These are phyloP conservation scores for Nemurella pictetii DNA, from an alignment of 2,888 invertebrate genomes.

Conservation along the genomic window DNA sequence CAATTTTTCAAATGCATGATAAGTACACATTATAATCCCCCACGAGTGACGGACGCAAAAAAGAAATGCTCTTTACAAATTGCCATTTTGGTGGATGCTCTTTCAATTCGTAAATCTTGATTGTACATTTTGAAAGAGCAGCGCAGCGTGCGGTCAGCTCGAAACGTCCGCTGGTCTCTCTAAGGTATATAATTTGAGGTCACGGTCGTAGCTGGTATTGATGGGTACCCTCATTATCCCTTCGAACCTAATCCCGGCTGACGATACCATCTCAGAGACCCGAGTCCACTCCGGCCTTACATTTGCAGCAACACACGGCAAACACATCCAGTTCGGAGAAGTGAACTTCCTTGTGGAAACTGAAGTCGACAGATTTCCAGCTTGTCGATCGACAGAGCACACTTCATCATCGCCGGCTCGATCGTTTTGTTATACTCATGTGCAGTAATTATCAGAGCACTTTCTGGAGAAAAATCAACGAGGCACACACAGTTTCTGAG, in stretches of 20 bases:
- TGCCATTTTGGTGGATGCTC: slow-evolving; percentile 14
- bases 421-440: neutral
- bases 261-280: neutral
- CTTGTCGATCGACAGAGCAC: neutral
- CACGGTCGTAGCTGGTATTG: neutral
- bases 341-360: neutral
- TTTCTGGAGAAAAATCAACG: neutral
- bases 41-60: neutral
- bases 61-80: slow-evolving; percentile 9
- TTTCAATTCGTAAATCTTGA: slow-evolving; percentile 8
- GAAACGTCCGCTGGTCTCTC: neutral
- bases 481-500: neutral
- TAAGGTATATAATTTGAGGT: neutral
- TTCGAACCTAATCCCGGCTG: neutral
- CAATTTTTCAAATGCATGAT: neutral
- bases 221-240: neutral
- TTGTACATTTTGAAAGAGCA: neutral
- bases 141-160: neutral
- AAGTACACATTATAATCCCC: neutral
- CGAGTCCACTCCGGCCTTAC: neutral
- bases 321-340: neutral
- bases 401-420: neutral
- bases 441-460: neutral
- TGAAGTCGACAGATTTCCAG: neutral
- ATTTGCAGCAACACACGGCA: neutral